Conservation (phyloP, 2,888 invertebrate species). For the Tolmerus cingulatus region DNA sequence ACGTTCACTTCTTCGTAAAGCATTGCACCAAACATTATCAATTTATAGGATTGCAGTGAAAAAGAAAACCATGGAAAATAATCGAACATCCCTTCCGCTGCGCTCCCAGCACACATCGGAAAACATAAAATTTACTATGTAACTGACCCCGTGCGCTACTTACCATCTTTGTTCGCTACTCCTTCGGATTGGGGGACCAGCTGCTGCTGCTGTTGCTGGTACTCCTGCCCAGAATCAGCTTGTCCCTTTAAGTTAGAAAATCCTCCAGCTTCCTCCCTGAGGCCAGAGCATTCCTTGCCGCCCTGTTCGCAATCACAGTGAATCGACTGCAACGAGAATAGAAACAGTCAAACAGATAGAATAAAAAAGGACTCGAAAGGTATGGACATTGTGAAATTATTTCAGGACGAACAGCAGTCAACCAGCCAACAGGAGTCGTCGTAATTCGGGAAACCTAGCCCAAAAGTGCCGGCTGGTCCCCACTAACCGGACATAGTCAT, state of each 20-base stretch:
- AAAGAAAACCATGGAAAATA: neutral
- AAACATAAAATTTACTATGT: neutral
- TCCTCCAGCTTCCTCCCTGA: neutral
- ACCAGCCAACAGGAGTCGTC: neutral
- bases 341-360: neutral
- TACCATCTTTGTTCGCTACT: neutral
- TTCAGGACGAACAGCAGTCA: neutral
- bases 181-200: neutral
- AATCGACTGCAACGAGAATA: neutral
- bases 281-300: neutral
- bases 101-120: neutral
- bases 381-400: neutral
- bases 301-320: neutral
- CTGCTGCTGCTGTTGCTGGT: neutral
- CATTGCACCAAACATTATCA: neutral
- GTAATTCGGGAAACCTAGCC: neutral
- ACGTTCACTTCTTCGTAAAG: neutral
- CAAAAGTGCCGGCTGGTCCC: neutral
- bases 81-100: neutral
- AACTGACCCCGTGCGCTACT: neutral
- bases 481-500: neutral
- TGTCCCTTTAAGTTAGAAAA: neutral
- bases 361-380: neutral
- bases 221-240: neutral
- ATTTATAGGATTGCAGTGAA: neutral